These are phyloP conservation scores for Sericinus montela DNA, from an alignment of 2,888 invertebrate species.

Conservation along the genomic window DNA sequence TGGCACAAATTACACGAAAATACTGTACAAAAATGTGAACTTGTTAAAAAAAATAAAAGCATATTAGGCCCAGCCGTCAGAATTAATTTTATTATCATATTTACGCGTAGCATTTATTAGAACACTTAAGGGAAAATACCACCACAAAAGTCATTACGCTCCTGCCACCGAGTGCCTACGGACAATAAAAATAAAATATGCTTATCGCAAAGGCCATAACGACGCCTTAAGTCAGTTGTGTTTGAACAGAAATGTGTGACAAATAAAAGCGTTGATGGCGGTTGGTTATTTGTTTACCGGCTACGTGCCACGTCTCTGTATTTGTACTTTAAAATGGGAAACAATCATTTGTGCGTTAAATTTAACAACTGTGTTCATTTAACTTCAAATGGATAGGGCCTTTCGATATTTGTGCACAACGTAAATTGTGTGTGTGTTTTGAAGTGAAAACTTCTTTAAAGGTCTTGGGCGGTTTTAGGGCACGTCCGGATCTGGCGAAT, in stretches of 20 bases:
- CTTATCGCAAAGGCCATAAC: constrained; percentile 42
- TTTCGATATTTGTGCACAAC: too few species aligned
- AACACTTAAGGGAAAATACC: constrained; percentile 40
- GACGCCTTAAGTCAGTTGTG: constrained; percentile 38
- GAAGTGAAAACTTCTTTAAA: too few species aligned
- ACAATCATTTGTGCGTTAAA: not conserved
- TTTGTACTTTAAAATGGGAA: constrained; percentile 1
- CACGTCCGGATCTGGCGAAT: too few species aligned
- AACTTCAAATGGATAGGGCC: too few species aligned
- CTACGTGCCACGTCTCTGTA: constrained; percentile 1
- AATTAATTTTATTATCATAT: constrained; percentile 23
- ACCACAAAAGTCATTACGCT: constrained; percentile 40
- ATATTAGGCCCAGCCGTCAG: constrained; percentile 4
- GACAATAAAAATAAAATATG: constrained; percentile 56
- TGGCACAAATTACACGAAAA: too few species aligned
- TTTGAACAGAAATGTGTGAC: constrained; percentile 44
- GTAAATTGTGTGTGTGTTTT: too few species aligned
- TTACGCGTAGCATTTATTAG: constrained; percentile 35
- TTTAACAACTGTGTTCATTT: too few species aligned
- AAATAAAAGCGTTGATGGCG: constrained; percentile 35
- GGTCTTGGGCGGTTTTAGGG: too few species aligned
- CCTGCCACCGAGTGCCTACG: constrained; percentile 38
- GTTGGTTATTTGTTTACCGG: constrained; percentile 15
- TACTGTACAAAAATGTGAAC: too few species aligned
- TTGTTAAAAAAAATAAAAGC: constrained; percentile 3